phyloP scores from a whole-genome alignment of 2,113 vertebrate species.

The Prinia subflava region DNA sequence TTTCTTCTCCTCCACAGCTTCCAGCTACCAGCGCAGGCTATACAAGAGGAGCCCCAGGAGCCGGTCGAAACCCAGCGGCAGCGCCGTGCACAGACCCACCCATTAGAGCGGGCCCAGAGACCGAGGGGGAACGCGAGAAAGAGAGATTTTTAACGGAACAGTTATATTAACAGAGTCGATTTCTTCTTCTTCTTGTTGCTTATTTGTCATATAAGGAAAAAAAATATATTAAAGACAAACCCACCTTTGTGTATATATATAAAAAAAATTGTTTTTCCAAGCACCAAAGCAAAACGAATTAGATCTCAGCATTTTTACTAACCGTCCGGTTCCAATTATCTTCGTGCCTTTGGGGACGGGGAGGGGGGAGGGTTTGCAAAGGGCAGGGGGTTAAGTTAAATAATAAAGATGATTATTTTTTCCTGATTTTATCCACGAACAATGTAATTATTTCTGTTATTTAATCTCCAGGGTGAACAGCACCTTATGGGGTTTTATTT shows the following conservation, averaged over 20 bases:
- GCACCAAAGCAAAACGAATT: slow-evolving; percentile 83
- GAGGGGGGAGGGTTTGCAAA: slow-evolving; percentile 64
- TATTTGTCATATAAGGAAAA: slow-evolving; percentile 81
- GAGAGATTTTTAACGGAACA: slow-evolving; percentile 75
- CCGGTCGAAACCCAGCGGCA: slow-evolving; percentile 71
- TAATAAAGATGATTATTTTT: slow-evolving; percentile 80
- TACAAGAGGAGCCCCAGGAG: slow-evolving; percentile 75
- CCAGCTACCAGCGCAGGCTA: slow-evolving; percentile 77
- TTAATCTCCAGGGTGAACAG: slow-evolving; percentile 68
- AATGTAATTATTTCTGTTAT: slow-evolving; percentile 75
- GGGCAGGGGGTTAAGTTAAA: slow-evolving; percentile 75
- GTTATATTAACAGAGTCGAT: slow-evolving; percentile 74
- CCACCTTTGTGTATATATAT: slow-evolving; percentile 77
- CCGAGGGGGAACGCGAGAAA: slow-evolving; percentile 29
- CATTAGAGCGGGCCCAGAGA: slow-evolving; percentile 69
- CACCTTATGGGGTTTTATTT: slow-evolving; percentile 39
- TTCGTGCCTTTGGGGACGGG: slow-evolving; percentile 73
- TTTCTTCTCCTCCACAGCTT: slow-evolving; percentile 59
- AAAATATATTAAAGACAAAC: slow-evolving; percentile 73
- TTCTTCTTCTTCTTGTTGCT: slow-evolving; percentile 73
- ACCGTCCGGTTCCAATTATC: slow-evolving; percentile 71
- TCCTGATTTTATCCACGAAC: slow-evolving; percentile 73
- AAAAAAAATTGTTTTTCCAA: slow-evolving; percentile 42
- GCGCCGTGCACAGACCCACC: slow-evolving; percentile 57
- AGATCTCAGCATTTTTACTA: slow-evolving; percentile 71